These are phyloP conservation scores for Stramonita haemastoma DNA, from an alignment of 2,888 invertebrate genomes.

Conservation along the genomic window DNA sequence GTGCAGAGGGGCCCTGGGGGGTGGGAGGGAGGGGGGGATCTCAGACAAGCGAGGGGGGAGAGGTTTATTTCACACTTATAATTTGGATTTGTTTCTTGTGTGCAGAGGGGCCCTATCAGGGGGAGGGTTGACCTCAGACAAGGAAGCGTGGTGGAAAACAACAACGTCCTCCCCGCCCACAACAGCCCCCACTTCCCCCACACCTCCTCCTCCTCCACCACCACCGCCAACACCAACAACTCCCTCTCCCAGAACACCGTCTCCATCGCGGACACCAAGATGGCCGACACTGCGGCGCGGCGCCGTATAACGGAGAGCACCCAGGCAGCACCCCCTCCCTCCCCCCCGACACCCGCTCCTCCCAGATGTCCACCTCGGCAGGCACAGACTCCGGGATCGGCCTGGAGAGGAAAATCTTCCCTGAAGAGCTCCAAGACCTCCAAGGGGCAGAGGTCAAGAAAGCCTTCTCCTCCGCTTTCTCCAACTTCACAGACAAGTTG, in stretches of 20 bases:
- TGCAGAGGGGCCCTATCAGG: conserved; percentile 28
- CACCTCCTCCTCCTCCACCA: no score
- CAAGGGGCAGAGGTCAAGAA: conserved; percentile 83
- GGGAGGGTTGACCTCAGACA: background rate
- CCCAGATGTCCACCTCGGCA: conserved; percentile 48
- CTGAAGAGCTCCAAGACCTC: conserved; percentile 42
- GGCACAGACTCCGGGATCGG: conserved; percentile 65
- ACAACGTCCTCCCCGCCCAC: background rate
- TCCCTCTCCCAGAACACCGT: background rate
- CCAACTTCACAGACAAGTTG: conserved; percentile 83
- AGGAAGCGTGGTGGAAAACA: background rate
- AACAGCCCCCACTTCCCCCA: background rate
- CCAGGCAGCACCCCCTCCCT: background rate
- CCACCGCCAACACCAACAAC: no score
- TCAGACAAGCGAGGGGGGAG: background rate
- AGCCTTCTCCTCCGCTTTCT: conserved; percentile 90
- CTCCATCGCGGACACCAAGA: background rate
- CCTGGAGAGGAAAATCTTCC: conserved; percentile 45
- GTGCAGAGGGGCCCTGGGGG: conserved; percentile 13
- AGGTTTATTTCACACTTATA: no score
- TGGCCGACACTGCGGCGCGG: background rate
- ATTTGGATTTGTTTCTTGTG: background rate
- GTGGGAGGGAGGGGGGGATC: background rate
- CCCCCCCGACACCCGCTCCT: conserved; percentile 43
- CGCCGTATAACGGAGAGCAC: background rate